These are phyloP conservation scores for Tipula lateralis DNA, from an alignment of 2,888 invertebrate species.

Conservation along the genomic window DNA sequence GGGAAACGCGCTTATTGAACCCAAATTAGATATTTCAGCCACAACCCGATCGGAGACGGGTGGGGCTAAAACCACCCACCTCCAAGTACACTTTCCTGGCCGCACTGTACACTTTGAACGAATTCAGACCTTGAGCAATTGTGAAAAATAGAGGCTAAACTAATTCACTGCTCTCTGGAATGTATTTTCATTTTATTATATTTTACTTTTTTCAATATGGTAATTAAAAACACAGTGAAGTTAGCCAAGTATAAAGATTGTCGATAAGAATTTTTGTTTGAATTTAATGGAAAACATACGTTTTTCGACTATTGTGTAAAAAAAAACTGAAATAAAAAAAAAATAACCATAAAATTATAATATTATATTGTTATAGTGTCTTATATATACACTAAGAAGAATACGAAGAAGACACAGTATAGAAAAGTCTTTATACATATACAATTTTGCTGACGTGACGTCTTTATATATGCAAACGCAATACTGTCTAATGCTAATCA, in stretches of 20 bases:
- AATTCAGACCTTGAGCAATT: constrained; percentile 27
- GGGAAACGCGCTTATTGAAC: no score
- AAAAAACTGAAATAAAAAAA: constrained; percentile 13
- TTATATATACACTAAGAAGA: no score
- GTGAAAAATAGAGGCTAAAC: constrained; percentile 25
- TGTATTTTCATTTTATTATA: not conserved
- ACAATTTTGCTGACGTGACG: constrained; percentile 2
- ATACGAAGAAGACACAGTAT: constrained; percentile 34
- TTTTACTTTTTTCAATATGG: constrained; percentile 14
- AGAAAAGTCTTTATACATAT: constrained; percentile 13
- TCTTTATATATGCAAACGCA: not conserved
- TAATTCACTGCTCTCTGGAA: constrained; percentile 28
- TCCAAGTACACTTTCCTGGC: not conserved
- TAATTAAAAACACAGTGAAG: constrained; percentile 29
- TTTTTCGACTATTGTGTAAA: constrained; percentile 29
- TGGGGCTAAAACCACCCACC: no score
- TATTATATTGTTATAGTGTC: constrained; percentile 28
- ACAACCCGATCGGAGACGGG: not conserved
- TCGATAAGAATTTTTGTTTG: constrained; percentile 28
- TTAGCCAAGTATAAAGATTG: constrained; percentile 29
- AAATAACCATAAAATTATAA: constrained; percentile 14
- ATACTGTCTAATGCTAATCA: not conserved
- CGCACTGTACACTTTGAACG: not conserved
- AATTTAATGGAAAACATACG: constrained; percentile 28
- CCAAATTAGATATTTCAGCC: not conserved